Evolutionary conservation across 2,797 vertebrate species (phyloP).

Genomic region (Hyperoplus immaculatus): DNA sequence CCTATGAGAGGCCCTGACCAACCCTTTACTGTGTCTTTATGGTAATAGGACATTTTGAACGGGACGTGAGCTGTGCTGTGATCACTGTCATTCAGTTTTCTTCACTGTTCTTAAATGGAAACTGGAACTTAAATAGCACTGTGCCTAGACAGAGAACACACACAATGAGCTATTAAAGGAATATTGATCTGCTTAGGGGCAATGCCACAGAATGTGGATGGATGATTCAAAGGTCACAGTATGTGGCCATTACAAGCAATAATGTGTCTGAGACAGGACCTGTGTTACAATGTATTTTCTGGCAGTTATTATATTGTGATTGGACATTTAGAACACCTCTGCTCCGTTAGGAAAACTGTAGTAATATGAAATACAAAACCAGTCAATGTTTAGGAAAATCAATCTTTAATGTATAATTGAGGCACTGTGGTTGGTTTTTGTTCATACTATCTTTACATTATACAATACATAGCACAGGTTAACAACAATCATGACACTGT

Average conservation of each 20-base stretch:
- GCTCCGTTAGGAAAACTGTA: neutral
- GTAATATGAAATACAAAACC: slow-evolving; percentile 3
- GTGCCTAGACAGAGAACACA: slow-evolving; percentile 56
- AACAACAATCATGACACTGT: slow-evolving; percentile 11
- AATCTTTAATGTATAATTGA: slow-evolving; percentile 5
- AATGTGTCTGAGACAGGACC: slow-evolving; percentile 27
- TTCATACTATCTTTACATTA: neutral
- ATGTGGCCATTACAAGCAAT: slow-evolving; percentile 45
- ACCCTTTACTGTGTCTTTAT: neutral
- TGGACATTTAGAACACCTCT: slow-evolving; percentile 1
- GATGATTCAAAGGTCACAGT: slow-evolving; percentile 49
- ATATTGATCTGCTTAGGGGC: slow-evolving; percentile 67
- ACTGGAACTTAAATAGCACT: slow-evolving; percentile 27
- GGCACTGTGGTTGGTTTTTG: neutral
- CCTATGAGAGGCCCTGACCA: neutral
- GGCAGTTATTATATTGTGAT: slow-evolving; percentile 12
- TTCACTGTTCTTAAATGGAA: slow-evolving; percentile 44
- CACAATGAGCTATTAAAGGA: slow-evolving; percentile 59
- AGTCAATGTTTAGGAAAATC: neutral
- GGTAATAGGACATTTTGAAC: neutral
- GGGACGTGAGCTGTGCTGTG: neutral
- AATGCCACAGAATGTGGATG: slow-evolving; percentile 49
- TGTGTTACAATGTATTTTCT: slow-evolving; percentile 31
- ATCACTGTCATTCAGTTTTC: slow-evolving; percentile 46
- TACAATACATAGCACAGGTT: neutral